These are phyloP conservation scores for Sphaerodactylus townsendi DNA, from an alignment of 2,113 vertebrate genomes.

Conservation along the genomic window DNA sequence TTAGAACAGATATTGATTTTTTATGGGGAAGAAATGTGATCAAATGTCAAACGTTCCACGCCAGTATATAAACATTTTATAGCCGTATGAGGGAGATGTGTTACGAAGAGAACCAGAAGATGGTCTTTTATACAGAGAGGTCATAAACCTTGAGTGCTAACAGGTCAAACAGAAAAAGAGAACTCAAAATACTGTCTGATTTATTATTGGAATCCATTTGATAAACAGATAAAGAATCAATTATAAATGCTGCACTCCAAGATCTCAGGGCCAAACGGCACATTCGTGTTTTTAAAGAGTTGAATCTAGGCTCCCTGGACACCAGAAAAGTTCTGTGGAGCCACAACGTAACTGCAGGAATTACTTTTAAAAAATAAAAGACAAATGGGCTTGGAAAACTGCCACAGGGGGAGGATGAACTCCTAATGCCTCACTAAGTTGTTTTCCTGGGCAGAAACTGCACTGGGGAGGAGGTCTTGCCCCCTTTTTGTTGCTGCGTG, in stretches of 20 bases:
- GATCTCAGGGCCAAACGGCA: no score
- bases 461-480: no score
- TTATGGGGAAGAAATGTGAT: conserved; percentile 20
- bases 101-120: background rate
- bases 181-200: background rate
- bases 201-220: background rate
- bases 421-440: no score
- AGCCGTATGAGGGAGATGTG: background rate
- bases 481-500: no score
- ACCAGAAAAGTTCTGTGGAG: no score
- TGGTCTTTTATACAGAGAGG: background rate
- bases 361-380: no score
- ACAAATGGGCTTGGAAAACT: no score
- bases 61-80: conserved; percentile 29
- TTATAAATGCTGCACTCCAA: background rate
- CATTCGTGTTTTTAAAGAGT: no score
- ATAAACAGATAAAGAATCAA: background rate
- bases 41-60: conserved; percentile 1
- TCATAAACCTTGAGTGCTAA: background rate
- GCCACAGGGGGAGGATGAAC: no score
- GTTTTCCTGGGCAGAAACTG: no score
- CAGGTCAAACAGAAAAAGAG: background rate
- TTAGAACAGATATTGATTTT: conserved; percentile 17
- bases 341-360: no score
- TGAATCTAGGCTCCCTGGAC: no score